These are phyloP conservation scores for Cercopithecus mona DNA, from an alignment of 2,113 vertebrate genomes.

Conservation along the genomic window DNA sequence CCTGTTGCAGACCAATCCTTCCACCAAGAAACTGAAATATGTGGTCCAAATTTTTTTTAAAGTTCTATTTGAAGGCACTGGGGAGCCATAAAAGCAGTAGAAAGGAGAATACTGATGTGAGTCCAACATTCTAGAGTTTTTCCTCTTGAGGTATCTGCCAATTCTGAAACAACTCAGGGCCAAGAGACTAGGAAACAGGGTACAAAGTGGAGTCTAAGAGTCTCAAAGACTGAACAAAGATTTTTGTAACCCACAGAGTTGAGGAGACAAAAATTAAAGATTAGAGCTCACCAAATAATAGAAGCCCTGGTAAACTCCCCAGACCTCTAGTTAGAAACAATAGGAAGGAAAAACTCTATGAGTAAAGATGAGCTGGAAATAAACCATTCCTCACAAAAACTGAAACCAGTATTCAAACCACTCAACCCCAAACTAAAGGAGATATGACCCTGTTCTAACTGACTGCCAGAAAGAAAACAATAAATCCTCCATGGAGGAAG, in stretches of 20 bases:
- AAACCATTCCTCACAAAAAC: neutral
- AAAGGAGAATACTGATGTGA: neutral
- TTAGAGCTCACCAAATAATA: neutral
- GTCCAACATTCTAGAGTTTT: neutral
- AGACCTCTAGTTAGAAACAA: neutral
- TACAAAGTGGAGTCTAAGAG: neutral
- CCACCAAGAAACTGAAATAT: neutral
- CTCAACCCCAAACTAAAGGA: neutral
- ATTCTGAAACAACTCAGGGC: neutral
- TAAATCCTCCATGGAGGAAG: neutral
- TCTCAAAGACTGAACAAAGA: neutral
- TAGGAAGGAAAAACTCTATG: neutral
- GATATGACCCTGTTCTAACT: neutral
- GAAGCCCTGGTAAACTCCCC: neutral
- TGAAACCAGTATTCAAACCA: neutral
- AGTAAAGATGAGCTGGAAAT: neutral
- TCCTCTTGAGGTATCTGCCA: neutral
- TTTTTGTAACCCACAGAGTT: neutral
- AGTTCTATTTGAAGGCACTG: neutral
- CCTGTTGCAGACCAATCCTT: neutral
- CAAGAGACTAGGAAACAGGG: neutral
- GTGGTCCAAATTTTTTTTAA: neutral
- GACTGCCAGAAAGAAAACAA: neutral
- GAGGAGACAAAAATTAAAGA: neutral
- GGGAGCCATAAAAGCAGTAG: neutral